Conservation (phyloP, 2,113 vertebrate genomes). For the Ancistrus triradiatus region DNA sequence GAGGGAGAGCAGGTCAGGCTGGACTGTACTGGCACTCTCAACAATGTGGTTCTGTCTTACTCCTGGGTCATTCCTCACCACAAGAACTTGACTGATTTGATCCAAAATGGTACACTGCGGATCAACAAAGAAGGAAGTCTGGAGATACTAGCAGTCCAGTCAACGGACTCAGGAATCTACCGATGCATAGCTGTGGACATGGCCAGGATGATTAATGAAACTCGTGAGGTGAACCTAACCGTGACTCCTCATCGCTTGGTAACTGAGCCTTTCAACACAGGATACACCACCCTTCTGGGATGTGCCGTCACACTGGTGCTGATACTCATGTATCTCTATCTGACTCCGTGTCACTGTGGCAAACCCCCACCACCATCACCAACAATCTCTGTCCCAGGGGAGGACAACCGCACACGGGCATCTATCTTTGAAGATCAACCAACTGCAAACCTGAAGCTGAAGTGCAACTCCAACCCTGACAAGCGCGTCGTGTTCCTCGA, state of each 20-base stretch:
- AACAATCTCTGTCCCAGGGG: constrained; percentile 38
- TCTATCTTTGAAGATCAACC: constrained; percentile 50
- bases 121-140: constrained; percentile 82
- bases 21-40: constrained; percentile 73
- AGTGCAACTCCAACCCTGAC: constrained; percentile 65
- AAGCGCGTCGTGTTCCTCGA: constrained; percentile 86
- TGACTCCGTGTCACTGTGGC: constrained; percentile 85
- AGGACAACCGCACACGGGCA: constrained; percentile 43
- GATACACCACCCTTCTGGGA: constrained; percentile 87
- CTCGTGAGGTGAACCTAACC: constrained; percentile 82
- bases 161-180: constrained; percentile 83
- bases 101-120: constrained; percentile 69
- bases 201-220: constrained; percentile 73
- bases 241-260: constrained; percentile 62
- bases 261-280: constrained; percentile 80
- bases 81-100: constrained; percentile 64
- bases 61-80: constrained; percentile 79
- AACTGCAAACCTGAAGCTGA: constrained; percentile 44
- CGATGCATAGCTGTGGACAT: constrained; percentile 78
- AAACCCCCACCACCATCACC: constrained; percentile 57
- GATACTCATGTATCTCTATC: constrained; percentile 85
- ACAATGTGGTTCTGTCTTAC: constrained; percentile 63
- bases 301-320: constrained; percentile 80
- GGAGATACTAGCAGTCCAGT: constrained; percentile 69
- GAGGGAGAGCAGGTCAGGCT: constrained; percentile 73